Conservation (phyloP, 2,797 vertebrate species). For the Diglossa cyanea region DNA sequence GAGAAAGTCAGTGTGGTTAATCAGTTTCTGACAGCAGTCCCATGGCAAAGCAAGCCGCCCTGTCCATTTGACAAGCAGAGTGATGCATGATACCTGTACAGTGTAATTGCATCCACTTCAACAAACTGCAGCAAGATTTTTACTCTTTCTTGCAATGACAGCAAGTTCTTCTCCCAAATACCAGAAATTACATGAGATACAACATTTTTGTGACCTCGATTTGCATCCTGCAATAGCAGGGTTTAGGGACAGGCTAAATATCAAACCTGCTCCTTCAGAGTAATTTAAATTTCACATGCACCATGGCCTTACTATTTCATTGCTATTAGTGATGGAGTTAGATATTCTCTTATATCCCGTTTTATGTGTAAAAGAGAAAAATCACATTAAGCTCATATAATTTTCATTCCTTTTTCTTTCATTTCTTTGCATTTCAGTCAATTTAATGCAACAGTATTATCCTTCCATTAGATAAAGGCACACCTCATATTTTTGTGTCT, state of each 20-base stretch:
- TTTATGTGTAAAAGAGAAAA: background rate
- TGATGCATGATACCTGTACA: background rate
- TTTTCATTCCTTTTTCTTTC: background rate
- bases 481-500: background rate
- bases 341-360: background rate
- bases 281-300: background rate
- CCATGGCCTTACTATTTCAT: background rate
- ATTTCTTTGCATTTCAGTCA: constrained; percentile 3
- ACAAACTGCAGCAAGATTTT: background rate
- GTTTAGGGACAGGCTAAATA: background rate
- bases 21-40: background rate
- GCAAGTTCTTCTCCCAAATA: background rate
- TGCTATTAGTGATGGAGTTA: background rate
- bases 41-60: background rate
- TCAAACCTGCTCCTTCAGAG: background rate
- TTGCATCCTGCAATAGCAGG: background rate
- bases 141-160: background rate
- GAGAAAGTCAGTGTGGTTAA: background rate
- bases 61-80: background rate
- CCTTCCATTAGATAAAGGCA: constrained; percentile 16
- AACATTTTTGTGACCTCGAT: background rate
- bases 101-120: background rate
- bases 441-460: constrained; percentile 6
- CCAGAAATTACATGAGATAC: background rate
- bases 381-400: background rate